A percentile compares a stretch with the other conserved stretches of the same genome.
Evolutionary conservation across 2,113 vertebrate genomes (phyloP).

Genomic region (Nesospiza acunhae): DNA sequence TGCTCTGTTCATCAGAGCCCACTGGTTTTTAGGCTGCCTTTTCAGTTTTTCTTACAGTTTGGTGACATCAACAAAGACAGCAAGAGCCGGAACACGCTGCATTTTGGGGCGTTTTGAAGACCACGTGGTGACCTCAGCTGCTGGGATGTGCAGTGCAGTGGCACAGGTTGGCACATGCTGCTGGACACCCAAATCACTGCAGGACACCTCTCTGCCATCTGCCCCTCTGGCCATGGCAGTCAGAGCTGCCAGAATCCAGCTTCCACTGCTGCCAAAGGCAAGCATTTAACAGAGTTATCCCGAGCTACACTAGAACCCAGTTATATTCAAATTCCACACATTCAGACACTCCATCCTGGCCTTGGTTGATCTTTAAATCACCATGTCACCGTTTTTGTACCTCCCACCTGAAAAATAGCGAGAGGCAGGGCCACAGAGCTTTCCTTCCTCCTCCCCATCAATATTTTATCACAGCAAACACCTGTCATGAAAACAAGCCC

Average conservation of each 20-base stretch:
- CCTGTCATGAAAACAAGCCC: slow-evolving; percentile 50
- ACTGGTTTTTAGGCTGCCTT: background rate
- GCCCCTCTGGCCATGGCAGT: background rate
- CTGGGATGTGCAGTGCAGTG: background rate
- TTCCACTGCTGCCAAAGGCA: background rate
- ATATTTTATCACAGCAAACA: slow-evolving; percentile 58
- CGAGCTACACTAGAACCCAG: background rate
- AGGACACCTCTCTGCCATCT: background rate
- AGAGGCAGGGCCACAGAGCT: background rate
- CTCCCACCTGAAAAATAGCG: background rate
- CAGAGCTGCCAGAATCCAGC: background rate
- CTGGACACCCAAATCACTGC: accelerated
- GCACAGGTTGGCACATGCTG: background rate
- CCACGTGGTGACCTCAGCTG: background rate
- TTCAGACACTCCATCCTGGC: background rate
- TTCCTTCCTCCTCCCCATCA: slow-evolving; percentile 47
- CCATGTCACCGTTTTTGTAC: background rate
- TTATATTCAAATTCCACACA: background rate
- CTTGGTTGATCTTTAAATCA: background rate
- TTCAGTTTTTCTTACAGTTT: background rate
- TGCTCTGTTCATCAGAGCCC: background rate
- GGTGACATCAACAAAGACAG: background rate
- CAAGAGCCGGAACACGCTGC: accelerated
- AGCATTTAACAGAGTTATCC: background rate
- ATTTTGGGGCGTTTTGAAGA: background rate